Evolutionary conservation across 2,888 invertebrate genomes (phyloP).

Genomic region (Napeogenes inachia): DNA sequence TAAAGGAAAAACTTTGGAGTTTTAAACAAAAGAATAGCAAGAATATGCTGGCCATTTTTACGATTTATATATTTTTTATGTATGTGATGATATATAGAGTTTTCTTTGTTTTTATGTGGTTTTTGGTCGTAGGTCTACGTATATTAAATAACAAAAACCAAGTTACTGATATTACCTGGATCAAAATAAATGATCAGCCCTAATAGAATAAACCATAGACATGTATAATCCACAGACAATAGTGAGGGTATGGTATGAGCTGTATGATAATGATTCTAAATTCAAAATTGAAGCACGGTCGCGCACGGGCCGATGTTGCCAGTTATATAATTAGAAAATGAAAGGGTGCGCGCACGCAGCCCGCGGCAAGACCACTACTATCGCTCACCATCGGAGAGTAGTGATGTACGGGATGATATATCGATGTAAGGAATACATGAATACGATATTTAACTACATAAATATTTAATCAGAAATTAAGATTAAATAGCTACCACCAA

Average conservation of each 20-base stretch:
- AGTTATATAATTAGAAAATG: conserved; percentile 76
- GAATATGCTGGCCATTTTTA: too few relatives aligned
- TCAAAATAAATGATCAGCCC: background rate
- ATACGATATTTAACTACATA: too few relatives aligned
- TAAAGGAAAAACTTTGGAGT: too few relatives aligned
- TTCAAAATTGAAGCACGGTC: conserved; percentile 67
- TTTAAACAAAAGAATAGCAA: too few relatives aligned
- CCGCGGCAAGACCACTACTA: conserved; percentile 70
- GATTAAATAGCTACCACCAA: too few relatives aligned
- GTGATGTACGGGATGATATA: conserved; percentile 38
- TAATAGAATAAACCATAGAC: background rate
- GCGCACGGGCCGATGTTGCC: conserved; percentile 73
- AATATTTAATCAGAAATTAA: too few relatives aligned
- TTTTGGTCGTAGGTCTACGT: too few relatives aligned
- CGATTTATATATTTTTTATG: too few relatives aligned
- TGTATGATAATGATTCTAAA: conserved; percentile 53
- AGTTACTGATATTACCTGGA: too few relatives aligned
- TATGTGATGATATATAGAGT: too few relatives aligned
- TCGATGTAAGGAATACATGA: conserved; percentile 8
- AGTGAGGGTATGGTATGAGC: conserved; percentile 4
- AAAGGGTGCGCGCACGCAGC: conserved; percentile 73
- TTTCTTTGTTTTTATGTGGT: too few relatives aligned
- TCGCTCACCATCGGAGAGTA: conserved; percentile 67
- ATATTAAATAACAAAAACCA: too few relatives aligned
- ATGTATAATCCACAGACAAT: background rate